Percentiles rank a stretch among this genome's conserved stretches.
These are phyloP conservation scores for Clitarchus hookeri DNA, from an alignment of 2,888 invertebrate genomes.

Conservation along the genomic window DNA sequence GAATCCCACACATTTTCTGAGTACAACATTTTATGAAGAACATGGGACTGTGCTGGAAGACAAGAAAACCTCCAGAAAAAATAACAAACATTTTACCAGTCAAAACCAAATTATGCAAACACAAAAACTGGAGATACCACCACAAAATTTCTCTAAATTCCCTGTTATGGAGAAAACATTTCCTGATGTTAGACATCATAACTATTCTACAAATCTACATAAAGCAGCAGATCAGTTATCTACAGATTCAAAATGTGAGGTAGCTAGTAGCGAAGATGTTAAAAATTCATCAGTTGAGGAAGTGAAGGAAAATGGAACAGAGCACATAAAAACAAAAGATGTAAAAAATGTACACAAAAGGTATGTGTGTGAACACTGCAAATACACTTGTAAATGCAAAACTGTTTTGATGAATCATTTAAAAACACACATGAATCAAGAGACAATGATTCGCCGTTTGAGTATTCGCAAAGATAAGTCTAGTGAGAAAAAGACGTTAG, in stretches of 20 bases:
- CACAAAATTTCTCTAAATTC: neutral
- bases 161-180: neutral
- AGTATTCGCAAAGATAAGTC: constrained; percentile 18
- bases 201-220: neutral
- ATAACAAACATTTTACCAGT: no score
- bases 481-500: constrained; percentile 20
- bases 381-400: constrained; percentile 16
- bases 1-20: constrained; percentile 18
- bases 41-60: neutral
- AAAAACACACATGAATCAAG: constrained; percentile 10
- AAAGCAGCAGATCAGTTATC: neutral
- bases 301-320: neutral
- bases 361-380: constrained; percentile 22
- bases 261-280: neutral
- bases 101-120: no score
- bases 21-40: constrained; percentile 17
- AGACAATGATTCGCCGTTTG: neutral
- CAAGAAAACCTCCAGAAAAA: neutral
- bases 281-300: neutral
- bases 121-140: neutral
- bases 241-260: neutral
- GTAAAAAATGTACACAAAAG: neutral
- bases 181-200: neutral
- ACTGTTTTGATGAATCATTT: constrained; percentile 12
- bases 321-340: neutral